phyloP scores from a whole-genome alignment of 2,888 invertebrate genomes.

The Drosophila hamatofila region DNA sequence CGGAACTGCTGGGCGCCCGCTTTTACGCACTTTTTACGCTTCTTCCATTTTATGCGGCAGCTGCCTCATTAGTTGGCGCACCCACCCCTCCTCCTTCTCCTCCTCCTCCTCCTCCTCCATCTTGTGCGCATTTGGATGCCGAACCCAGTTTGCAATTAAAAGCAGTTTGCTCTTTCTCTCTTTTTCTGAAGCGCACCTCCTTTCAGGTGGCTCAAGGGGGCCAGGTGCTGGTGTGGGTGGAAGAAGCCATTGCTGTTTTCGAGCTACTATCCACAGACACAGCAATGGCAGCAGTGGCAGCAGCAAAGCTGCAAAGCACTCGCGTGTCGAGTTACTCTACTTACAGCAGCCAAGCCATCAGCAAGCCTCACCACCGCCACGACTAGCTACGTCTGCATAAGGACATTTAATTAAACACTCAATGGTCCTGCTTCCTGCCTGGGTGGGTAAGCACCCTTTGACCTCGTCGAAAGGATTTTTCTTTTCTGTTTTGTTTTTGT shows the following conservation, averaged over 20 bases:
- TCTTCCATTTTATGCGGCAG: conserved; percentile 23
- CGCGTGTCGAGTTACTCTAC: conserved; percentile 28
- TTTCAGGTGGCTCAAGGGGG: conserved; percentile 11
- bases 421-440: conserved; percentile 24
- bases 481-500: background rate
- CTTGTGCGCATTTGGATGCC: conserved; percentile 1
- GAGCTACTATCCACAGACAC: conserved; percentile 16
- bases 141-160: conserved; percentile 35
- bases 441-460: conserved; percentile 15
- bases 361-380: background rate
- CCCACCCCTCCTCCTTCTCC: background rate
- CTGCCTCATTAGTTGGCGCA: conserved; percentile 25
- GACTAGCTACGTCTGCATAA: conserved; percentile 29
- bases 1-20: background rate
- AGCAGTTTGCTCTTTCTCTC: conserved; percentile 16
- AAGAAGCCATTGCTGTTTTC: conserved; percentile 34
- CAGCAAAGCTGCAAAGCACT: conserved; percentile 16
- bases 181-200: background rate
- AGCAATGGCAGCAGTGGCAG: background rate
- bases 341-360: conserved; percentile 18
- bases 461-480: conserved; percentile 15
- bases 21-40: conserved; percentile 70
- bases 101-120: background rate
- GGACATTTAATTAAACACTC: conserved; percentile 60
- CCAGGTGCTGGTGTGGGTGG: background rate